Percentiles rank a stretch among this genome's conserved stretches.
Evolutionary conservation across 2,113 vertebrate species (phyloP).

Genomic region (Plotosus lineatus): DNA sequence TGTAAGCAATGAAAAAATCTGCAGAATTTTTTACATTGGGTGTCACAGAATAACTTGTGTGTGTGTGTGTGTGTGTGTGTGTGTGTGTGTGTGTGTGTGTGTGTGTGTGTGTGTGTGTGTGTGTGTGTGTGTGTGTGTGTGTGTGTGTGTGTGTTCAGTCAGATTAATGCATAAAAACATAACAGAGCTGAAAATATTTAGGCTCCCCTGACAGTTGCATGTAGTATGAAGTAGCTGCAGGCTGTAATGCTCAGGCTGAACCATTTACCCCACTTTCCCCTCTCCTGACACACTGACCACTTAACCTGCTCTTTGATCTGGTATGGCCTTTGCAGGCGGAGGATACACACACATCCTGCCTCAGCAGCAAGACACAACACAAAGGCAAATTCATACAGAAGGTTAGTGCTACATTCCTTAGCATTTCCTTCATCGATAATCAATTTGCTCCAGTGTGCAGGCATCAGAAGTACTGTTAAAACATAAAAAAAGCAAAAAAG

Average conservation of each 20-base stretch:
- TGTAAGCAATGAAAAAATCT: no score
- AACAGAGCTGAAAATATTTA: background rate
- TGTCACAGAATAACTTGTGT: no score
- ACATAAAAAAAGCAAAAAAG: no score
- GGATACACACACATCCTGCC: slow-evolving; percentile 39
- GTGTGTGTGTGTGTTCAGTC: no score
- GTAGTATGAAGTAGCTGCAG: slow-evolving; percentile 37
- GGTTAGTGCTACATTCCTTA: slow-evolving; percentile 12
- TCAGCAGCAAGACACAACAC: slow-evolving; percentile 6
- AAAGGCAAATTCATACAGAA: slow-evolving; percentile 5
- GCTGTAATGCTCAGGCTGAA: slow-evolving; percentile 29
- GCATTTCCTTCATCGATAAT: slow-evolving; percentile 7
- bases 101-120: no score
- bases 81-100: no score
- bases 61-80: no score
- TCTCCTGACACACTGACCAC: slow-evolving; percentile 34
- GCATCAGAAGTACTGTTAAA: background rate
- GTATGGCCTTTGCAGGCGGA: slow-evolving; percentile 27
- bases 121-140: no score
- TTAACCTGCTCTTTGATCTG: slow-evolving; percentile 41
- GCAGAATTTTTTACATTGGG: no score
- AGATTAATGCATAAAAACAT: background rate
- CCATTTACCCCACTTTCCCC: slow-evolving; percentile 41
- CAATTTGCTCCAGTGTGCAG: background rate
- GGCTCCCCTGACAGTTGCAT: background rate